Conservation (phyloP, 2,113 vertebrate genomes). For the Leptosomus discolor region DNA sequence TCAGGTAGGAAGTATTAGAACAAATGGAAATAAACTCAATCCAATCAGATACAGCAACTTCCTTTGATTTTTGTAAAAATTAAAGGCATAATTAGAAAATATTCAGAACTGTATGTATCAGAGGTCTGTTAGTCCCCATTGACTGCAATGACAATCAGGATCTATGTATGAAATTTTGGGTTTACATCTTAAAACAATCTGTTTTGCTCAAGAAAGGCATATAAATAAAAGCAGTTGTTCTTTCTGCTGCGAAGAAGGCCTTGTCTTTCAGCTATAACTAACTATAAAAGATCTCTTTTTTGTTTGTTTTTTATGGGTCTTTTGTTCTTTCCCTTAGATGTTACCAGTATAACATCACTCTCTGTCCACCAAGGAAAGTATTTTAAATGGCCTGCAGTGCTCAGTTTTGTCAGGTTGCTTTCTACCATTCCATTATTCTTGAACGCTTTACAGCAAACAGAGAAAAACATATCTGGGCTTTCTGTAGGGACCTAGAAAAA, state of each 20-base stretch:
- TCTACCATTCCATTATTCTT: not conserved
- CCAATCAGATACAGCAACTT: not conserved
- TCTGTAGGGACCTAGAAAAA: not conserved
- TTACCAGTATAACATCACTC: not conserved
- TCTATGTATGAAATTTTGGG: not conserved
- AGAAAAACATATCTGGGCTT: not conserved
- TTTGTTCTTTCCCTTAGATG: not conserved
- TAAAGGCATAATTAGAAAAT: not conserved
- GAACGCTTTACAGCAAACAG: not conserved
- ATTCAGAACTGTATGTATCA: not conserved
- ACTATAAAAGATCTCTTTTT: not conserved
- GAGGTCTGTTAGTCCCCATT: not conserved
- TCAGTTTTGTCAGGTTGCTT: not conserved
- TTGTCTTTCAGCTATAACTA: not conserved
- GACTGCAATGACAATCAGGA: not conserved
- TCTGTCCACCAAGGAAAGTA: not conserved
- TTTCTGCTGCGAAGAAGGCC: not conserved
- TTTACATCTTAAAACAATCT: not conserved
- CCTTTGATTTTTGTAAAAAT: not conserved
- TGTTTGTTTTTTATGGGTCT: too few species aligned
- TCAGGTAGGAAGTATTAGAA: not conserved
- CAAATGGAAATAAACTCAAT: not conserved
- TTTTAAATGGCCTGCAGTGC: not conserved
- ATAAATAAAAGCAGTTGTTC: not conserved
- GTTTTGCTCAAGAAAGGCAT: not conserved